These are phyloP conservation scores for Congeria kusceri DNA, from an alignment of 2,888 invertebrate genomes.

Conservation along the genomic window DNA sequence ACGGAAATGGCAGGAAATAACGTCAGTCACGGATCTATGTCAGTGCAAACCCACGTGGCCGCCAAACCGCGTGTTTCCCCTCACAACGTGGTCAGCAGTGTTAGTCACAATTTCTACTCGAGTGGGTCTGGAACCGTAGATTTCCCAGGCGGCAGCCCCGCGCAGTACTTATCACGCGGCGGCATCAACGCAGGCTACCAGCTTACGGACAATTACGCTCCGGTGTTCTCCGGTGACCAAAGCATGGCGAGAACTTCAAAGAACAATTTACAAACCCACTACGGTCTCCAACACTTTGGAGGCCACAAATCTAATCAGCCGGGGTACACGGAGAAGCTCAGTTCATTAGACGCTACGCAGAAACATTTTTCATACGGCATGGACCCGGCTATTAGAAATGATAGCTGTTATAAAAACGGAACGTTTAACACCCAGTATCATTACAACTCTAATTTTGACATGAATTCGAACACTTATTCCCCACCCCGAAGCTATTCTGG, in stretches of 20 bases:
- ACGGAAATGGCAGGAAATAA: too few species aligned
- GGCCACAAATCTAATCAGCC: slow-evolving; percentile 62
- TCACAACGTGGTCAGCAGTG: slow-evolving; percentile 47
- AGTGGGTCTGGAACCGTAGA: slow-evolving; percentile 43
- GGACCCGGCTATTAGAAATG: slow-evolving; percentile 46
- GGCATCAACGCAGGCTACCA: slow-evolving; percentile 48
- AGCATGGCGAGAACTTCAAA: slow-evolving; percentile 55
- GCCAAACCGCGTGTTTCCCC: slow-evolving; percentile 58
- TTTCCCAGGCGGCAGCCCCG: slow-evolving; percentile 57
- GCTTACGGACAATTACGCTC: slow-evolving; percentile 59
- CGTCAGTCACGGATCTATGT: too few species aligned
- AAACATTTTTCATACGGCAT: slow-evolving; percentile 53
- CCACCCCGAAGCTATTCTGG: slow-evolving; percentile 60
- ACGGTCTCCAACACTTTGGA: slow-evolving; percentile 60
- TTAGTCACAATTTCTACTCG: slow-evolving; percentile 62
- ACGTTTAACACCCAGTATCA: slow-evolving; percentile 60
- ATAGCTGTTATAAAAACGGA: slow-evolving; percentile 61
- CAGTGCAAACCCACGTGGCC: neutral
- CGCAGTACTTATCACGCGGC: slow-evolving; percentile 44
- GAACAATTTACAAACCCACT: slow-evolving; percentile 58
- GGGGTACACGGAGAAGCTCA: slow-evolving; percentile 54
- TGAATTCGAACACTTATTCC: slow-evolving; percentile 65
- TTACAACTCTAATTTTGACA: slow-evolving; percentile 64
- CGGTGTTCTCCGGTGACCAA: slow-evolving; percentile 51
- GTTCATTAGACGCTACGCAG: slow-evolving; percentile 54